Evolutionary conservation across 92 coral and sea anemone species (phyloP).

Genomic region (Porites cylindrica): DNA sequence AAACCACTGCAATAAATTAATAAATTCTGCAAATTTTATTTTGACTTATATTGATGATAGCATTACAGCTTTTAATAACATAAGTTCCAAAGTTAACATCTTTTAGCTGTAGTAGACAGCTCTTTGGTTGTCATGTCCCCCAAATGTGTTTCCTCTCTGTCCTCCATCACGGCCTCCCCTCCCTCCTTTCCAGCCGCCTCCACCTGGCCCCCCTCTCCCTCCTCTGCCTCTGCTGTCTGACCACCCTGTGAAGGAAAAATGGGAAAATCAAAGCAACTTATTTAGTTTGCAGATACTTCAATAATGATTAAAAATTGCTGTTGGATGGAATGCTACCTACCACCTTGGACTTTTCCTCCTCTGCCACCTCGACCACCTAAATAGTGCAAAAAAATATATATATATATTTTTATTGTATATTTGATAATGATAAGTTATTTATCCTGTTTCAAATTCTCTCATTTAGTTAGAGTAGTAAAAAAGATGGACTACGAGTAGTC

Average conservation of each 20-base stretch:
- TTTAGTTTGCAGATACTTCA: not conserved
- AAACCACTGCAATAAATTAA: not conserved
- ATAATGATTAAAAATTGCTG: not conserved
- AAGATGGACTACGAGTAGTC: too few relatives aligned
- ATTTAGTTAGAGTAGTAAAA: too few relatives aligned
- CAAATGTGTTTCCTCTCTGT: slow-evolving; percentile 64
- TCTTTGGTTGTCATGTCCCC: slow-evolving; percentile 46
- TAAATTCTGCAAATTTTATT: not conserved
- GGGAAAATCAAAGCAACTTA: not conserved
- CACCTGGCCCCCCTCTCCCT: slow-evolving; percentile 31
- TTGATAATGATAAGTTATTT: too few relatives aligned
- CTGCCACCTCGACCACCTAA: slow-evolving; percentile 62
- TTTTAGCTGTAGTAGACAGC: slow-evolving; percentile 72
- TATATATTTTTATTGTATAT: too few relatives aligned
- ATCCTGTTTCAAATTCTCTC: too few relatives aligned
- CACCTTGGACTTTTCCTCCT: slow-evolving; percentile 70
- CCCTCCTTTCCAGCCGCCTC: slow-evolving; percentile 35
- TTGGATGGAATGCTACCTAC: slow-evolving; percentile 29
- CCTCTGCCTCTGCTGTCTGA: slow-evolving; percentile 46
- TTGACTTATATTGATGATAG: not conserved
- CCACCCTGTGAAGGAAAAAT: slow-evolving; percentile 11
- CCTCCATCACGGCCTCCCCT: slow-evolving; percentile 52
- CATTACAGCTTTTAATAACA: not conserved
- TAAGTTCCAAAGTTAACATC: too few relatives aligned
- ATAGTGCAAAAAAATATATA: not conserved